A percentile compares a stretch with the other conserved stretches of the same genome.
Conservation (phyloP, 2,888 invertebrate species). For the Melinopterus prodromus region DNA sequence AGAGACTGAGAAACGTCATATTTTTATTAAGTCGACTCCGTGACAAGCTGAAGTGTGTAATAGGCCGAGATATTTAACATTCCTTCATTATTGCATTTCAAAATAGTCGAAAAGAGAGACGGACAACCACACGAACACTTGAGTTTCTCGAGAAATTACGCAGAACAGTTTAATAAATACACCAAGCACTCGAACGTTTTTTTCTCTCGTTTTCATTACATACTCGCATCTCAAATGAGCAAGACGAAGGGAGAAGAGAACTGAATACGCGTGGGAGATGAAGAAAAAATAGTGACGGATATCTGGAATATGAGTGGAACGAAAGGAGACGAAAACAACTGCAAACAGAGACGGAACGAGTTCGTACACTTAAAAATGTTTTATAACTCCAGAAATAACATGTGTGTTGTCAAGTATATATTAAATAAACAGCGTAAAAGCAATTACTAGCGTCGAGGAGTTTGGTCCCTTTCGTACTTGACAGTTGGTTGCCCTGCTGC, state of each 20-base stretch:
- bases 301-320: not conserved
- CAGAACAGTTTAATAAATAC: not conserved
- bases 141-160: not conserved
- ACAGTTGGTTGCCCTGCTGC: slow-evolving; percentile 10
- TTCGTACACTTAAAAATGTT: slow-evolving; percentile 45
- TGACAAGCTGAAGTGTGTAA: not conserved
- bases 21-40: not conserved
- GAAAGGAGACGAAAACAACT: not conserved
- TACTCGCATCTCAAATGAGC: no score
- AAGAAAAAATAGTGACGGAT: not conserved
- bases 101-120: not conserved
- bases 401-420: slow-evolving; percentile 44
- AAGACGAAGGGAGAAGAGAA: not conserved
- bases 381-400: slow-evolving; percentile 44
- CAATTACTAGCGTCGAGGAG: slow-evolving; percentile 30
- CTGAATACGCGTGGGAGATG: not conserved
- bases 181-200: not conserved
- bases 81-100: not conserved
- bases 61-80: not conserved
- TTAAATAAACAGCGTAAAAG: slow-evolving; percentile 43
- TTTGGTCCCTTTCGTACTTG: slow-evolving; percentile 4
- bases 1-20: not conserved
- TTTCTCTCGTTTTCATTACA: not conserved
- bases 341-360: slow-evolving; percentile 31
- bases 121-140: not conserved